These are phyloP conservation scores for Brachyrhaphis roseni DNA, from an alignment of 2,797 vertebrate species.

Conservation along the genomic window DNA sequence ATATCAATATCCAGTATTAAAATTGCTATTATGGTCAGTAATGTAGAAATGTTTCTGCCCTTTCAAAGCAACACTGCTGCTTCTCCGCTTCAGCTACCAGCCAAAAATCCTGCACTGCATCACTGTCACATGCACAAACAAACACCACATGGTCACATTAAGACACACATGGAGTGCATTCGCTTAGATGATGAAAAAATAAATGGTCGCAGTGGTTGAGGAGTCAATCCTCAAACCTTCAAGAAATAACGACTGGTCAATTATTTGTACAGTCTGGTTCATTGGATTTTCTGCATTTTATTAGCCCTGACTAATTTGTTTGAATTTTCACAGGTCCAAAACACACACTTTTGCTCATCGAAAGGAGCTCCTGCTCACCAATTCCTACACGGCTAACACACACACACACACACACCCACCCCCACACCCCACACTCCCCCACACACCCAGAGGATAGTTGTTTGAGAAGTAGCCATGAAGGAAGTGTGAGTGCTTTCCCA, in stretches of 20 bases:
- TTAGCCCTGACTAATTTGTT: not conserved
- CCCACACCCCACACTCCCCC: too few species aligned
- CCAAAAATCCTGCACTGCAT: not conserved
- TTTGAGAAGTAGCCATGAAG: conserved; percentile 20
- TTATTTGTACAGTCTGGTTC: not conserved
- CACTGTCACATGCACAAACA: not conserved
- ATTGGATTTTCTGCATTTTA: not conserved
- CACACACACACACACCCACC: conserved; percentile 8
- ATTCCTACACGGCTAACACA: not conserved
- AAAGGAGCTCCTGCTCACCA: not conserved
- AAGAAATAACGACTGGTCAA: not conserved
- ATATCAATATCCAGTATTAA: not conserved
- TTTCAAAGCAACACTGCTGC: not conserved
- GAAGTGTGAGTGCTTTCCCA: conserved; percentile 75
- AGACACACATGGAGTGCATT: not conserved
- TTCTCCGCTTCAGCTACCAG: not conserved
- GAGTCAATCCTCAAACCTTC: not conserved
- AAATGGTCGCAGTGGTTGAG: too few species aligned
- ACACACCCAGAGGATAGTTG: conserved; percentile 4
- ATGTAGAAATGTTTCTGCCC: not conserved
- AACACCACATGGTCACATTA: not conserved
- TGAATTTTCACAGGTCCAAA: not conserved
- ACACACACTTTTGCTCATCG: not conserved
- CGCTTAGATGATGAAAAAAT: not conserved
- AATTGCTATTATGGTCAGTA: not conserved